Percentiles rank a stretch among this genome's conserved stretches.
These are phyloP conservation scores for Anarhynchus alexandrinus DNA, from an alignment of 2,113 vertebrate species.

Conservation along the genomic window DNA sequence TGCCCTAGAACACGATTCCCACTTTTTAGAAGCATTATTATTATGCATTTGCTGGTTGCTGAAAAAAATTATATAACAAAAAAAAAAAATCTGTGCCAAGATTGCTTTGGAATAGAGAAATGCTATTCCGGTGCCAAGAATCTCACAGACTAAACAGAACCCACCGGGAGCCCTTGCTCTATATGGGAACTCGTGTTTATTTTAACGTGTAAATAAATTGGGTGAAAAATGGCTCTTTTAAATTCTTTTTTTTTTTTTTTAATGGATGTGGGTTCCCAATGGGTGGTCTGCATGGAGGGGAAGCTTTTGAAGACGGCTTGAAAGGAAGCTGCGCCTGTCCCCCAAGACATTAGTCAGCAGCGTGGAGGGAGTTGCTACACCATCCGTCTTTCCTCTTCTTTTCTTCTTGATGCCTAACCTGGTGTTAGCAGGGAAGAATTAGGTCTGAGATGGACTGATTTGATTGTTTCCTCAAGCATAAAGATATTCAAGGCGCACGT, in stretches of 20 bases:
- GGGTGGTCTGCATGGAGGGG: neutral
- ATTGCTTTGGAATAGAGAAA: slow-evolving; percentile 24
- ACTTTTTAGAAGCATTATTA: neutral
- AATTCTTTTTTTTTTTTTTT: neutral
- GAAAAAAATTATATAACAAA: slow-evolving; percentile 33
- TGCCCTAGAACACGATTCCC: neutral
- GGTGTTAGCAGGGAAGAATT: neutral
- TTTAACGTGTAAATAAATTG: slow-evolving; percentile 30
- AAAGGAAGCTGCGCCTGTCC: neutral
- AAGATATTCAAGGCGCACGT: neutral
- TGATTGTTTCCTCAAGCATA: slow-evolving; percentile 15
- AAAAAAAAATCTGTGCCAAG: slow-evolving; percentile 3
- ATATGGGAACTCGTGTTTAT: neutral
- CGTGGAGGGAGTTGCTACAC: neutral
- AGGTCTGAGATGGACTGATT: neutral
- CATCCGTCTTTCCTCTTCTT: neutral
- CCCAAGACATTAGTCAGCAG: neutral
- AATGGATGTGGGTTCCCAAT: neutral
- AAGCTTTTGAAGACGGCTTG: slow-evolving; percentile 49
- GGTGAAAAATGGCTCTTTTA: slow-evolving; percentile 4
- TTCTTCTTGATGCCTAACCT: neutral
- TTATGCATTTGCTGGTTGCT: neutral
- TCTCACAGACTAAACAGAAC: slow-evolving; percentile 52
- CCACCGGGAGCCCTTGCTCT: slow-evolving; percentile 15
- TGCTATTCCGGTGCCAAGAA: neutral